Conservation (phyloP, 2,797 vertebrate genomes). For the Enteromius fasciolatus region DNA sequence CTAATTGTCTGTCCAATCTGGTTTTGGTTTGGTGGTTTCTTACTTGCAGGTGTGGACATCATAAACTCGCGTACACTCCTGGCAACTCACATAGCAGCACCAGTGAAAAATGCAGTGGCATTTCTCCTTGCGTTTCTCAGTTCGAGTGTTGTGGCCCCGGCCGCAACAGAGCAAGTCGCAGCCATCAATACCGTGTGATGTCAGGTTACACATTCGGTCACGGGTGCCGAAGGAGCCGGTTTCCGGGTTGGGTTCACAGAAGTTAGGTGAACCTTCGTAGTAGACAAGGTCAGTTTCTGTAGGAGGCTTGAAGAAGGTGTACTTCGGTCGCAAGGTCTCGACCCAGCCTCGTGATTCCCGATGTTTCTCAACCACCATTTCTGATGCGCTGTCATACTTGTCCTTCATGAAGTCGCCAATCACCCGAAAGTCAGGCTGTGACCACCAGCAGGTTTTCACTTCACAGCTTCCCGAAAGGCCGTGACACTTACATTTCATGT, state of each 20-base stretch:
- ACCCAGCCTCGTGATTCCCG: conserved; percentile 97
- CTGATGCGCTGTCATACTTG: conserved; percentile 97
- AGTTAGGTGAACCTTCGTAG: conserved; percentile 95
- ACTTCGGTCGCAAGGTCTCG: conserved; percentile 93
- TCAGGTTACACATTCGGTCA: conserved; percentile 92
- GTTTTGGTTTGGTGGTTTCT: conserved; percentile 54
- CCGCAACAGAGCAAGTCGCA: conserved; percentile 97
- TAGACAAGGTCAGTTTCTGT: conserved; percentile 95
- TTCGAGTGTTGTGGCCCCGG: conserved; percentile 93
- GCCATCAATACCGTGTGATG: conserved; percentile 94
- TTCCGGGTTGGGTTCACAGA: conserved; percentile 93
- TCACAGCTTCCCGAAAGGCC: conserved; percentile 97
- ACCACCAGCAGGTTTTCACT: conserved; percentile 99
- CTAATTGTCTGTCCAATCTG: neutral
- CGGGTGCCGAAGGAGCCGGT: conserved; percentile 96
- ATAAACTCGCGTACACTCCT: conserved; percentile 92
- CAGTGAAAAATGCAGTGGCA: conserved; percentile 98
- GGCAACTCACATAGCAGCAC: conserved; percentile 98
- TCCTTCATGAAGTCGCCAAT: conserved; percentile 98
- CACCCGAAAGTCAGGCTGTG: conserved; percentile 93
- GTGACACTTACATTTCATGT: conserved; percentile 97
- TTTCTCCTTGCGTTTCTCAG: conserved; percentile 93
- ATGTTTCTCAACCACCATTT: conserved; percentile 98
- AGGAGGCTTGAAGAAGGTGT: conserved; percentile 95
- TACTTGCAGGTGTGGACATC: conserved; percentile 99